Evolutionary conservation across 1,140 invertebrate species (phyloP).

Genomic region (Pachyrhynchus sulphureomaculatus): DNA sequence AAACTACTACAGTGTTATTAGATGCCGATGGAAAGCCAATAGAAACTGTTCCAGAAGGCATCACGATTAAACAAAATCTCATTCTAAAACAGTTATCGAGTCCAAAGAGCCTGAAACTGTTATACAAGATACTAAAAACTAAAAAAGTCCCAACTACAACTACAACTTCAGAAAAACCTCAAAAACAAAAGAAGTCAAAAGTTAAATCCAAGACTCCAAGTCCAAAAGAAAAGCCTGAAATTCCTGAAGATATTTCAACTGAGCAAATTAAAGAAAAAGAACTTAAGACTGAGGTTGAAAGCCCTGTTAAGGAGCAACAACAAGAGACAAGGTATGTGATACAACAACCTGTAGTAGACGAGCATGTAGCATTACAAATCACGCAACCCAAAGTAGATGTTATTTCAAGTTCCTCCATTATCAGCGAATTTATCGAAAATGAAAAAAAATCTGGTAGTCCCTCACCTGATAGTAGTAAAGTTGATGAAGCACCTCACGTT

Average conservation of each 20-base stretch:
- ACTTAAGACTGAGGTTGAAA: not conserved
- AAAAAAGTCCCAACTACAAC: too few species aligned
- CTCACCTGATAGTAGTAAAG: constrained; percentile 35
- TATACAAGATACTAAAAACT: too few species aligned
- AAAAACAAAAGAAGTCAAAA: too few species aligned
- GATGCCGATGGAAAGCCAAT: constrained; percentile 33
- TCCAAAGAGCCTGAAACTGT: too few species aligned
- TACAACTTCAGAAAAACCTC: too few species aligned
- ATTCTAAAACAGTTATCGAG: not conserved
- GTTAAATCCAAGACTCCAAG: not conserved
- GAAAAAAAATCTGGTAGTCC: constrained; percentile 37
- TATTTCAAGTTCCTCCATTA: constrained; percentile 21
- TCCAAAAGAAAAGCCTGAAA: not conserved
- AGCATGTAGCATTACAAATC: constrained; percentile 37
- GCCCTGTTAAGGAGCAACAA: constrained; percentile 5
- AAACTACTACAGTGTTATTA: constrained; percentile 30
- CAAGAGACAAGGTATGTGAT: constrained; percentile 46
- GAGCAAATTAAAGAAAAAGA: not conserved
- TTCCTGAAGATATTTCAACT: not conserved
- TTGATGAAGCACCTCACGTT: constrained; percentile 41
- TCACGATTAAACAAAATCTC: not conserved
- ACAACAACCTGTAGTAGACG: constrained; percentile 39
- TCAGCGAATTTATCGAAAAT: constrained; percentile 35
- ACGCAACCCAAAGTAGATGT: constrained; percentile 30
- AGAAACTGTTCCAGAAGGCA: constrained; percentile 20